These are phyloP conservation scores for Nannobrachium achirus DNA, from an alignment of 2,113 vertebrate genomes.

Conservation along the genomic window DNA sequence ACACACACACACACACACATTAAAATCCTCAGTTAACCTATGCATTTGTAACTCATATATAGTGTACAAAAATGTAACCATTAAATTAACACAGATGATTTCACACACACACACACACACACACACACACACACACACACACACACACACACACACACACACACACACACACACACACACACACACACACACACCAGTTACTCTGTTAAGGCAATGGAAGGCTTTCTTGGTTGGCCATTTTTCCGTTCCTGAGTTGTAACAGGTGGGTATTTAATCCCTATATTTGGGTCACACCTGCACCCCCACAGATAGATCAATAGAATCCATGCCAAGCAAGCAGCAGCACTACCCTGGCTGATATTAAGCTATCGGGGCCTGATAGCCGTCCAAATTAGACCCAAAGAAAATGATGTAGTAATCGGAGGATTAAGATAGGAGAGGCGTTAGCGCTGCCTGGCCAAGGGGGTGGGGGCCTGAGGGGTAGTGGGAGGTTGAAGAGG, in stretches of 20 bases:
- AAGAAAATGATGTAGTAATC: constrained; percentile 71
- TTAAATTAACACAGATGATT: no score
- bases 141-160: no score
- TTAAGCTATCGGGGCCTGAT: constrained; percentile 38
- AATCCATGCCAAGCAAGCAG: constrained; percentile 23
- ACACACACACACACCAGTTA: background rate
- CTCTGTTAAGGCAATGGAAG: background rate
- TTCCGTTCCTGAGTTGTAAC: constrained; percentile 40
- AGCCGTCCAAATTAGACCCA: constrained; percentile 58
- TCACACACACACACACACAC: no score
- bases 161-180: background rate
- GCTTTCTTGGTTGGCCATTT: background rate
- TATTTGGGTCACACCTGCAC: constrained; percentile 62
- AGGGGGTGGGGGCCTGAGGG: constrained; percentile 30
- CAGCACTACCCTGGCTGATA: constrained; percentile 36
- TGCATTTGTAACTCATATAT: no score
- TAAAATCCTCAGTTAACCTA: no score
- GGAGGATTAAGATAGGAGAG: constrained; percentile 76
- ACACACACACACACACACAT: no score
- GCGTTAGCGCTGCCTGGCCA: constrained; percentile 33
- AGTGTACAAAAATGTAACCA: no score
- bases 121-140: no score
- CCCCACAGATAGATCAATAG: constrained; percentile 47
- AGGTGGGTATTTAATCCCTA: constrained; percentile 53
- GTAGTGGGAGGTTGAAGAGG: background rate